Conservation (phyloP, 2,113 vertebrate species). For the Capreolus pygargus region DNA sequence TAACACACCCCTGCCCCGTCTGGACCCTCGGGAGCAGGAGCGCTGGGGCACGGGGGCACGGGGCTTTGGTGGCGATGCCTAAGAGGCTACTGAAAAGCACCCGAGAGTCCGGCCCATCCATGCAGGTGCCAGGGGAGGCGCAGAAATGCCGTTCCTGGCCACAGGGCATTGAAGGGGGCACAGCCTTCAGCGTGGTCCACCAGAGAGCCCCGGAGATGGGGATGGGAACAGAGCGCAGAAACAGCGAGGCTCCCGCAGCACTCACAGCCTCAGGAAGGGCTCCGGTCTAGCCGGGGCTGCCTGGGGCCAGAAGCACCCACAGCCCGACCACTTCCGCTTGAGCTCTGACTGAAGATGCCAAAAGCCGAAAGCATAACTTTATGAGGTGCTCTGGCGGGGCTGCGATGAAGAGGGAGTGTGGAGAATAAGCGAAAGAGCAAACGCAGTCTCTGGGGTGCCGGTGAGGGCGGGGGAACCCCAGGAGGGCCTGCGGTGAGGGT, state of each 20-base stretch:
- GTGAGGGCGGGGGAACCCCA: neutral
- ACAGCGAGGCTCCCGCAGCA: neutral
- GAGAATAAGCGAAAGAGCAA: neutral
- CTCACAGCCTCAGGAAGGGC: neutral
- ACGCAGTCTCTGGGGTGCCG: neutral
- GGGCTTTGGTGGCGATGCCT: neutral
- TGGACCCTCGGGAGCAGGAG: neutral
- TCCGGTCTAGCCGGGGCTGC: neutral
- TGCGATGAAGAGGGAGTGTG: conserved; percentile 30
- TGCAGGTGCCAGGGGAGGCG: neutral
- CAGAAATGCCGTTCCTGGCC: neutral
- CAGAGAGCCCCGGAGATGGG: neutral
- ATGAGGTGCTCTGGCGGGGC: conserved; percentile 9
- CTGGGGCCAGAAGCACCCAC: neutral
- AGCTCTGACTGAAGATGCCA: conserved; percentile 22
- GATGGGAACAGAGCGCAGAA: neutral
- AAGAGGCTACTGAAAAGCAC: neutral
- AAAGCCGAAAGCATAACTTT: conserved; percentile 57
- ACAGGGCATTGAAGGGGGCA: neutral
- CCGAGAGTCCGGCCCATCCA: accelerated
- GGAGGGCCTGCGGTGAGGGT: neutral
- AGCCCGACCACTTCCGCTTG: neutral
- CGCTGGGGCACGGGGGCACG: neutral
- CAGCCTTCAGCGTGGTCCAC: neutral
- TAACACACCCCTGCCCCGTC: neutral